Conservation (phyloP, 2,797 vertebrate genomes). For the Onychomys leucogaster region DNA sequence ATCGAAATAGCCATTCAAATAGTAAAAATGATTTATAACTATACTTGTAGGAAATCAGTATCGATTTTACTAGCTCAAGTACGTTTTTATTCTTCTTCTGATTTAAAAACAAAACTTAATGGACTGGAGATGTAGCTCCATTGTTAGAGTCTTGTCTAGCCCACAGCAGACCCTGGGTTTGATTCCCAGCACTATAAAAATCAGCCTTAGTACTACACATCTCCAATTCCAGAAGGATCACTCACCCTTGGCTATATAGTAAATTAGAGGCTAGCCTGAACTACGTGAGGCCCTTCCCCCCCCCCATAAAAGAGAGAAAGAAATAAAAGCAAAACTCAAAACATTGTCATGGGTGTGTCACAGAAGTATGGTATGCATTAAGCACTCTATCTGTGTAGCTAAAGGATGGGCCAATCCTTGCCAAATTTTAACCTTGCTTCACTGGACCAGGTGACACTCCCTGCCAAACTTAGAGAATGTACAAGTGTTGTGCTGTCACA, state of each 20-base stretch:
- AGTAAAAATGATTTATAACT: neutral
- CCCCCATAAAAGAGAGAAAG: neutral
- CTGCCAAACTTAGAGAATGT: neutral
- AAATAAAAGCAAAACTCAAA: neutral
- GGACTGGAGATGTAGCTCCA: neutral
- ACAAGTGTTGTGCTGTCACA: neutral
- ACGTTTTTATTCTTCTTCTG: neutral
- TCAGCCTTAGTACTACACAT: neutral
- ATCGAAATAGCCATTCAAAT: neutral
- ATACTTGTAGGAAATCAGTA: neutral
- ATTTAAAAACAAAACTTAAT: neutral
- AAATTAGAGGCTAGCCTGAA: neutral
- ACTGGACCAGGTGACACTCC: neutral
- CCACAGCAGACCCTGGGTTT: neutral
- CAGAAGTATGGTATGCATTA: neutral
- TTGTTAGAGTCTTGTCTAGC: neutral
- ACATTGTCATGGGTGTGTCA: neutral
- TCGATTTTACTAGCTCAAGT: no score
- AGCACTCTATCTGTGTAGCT: neutral
- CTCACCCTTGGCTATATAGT: neutral
- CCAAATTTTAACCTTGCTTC: neutral
- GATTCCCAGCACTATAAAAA: neutral
- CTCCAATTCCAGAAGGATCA: neutral
- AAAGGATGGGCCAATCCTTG: neutral
- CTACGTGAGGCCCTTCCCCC: neutral